These are phyloP conservation scores for Alexandromys fortis DNA, from an alignment of 2,113 vertebrate species.

Conservation along the genomic window DNA sequence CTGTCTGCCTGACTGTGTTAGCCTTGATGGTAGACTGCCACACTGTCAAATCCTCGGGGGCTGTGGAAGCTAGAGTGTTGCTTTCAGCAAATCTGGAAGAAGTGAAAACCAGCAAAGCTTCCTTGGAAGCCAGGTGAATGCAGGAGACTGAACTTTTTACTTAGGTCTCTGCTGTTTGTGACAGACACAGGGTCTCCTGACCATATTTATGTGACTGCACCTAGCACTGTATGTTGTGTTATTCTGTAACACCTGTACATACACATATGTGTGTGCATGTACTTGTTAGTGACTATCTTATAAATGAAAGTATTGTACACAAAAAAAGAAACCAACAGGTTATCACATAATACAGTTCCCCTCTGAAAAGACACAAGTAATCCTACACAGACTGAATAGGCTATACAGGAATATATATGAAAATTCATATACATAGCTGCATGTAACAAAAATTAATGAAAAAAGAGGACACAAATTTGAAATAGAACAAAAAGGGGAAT, in stretches of 20 bases:
- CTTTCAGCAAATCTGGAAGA: background rate
- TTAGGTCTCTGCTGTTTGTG: background rate
- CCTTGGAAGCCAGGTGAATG: background rate
- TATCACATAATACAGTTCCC: background rate
- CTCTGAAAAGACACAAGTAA: background rate
- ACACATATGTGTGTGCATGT: background rate
- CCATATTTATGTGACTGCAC: background rate
- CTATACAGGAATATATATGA: background rate
- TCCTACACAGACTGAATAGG: background rate
- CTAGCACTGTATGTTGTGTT: background rate
- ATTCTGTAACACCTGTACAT: background rate
- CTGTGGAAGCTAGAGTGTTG: background rate
- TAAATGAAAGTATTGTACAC: background rate
- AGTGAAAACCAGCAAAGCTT: background rate
- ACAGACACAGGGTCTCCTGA: background rate
- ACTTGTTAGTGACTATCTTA: background rate
- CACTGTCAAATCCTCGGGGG: background rate
- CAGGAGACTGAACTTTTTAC: no score
- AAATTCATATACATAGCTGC: background rate
- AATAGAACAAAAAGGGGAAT: background rate
- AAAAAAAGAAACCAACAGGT: no score
- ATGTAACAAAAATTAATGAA: background rate
- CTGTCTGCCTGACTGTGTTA: background rate
- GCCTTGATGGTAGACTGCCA: background rate
- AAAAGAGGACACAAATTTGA: background rate